Conservation (phyloP, 2,797 vertebrate genomes). For the Falco biarmicus region DNA sequence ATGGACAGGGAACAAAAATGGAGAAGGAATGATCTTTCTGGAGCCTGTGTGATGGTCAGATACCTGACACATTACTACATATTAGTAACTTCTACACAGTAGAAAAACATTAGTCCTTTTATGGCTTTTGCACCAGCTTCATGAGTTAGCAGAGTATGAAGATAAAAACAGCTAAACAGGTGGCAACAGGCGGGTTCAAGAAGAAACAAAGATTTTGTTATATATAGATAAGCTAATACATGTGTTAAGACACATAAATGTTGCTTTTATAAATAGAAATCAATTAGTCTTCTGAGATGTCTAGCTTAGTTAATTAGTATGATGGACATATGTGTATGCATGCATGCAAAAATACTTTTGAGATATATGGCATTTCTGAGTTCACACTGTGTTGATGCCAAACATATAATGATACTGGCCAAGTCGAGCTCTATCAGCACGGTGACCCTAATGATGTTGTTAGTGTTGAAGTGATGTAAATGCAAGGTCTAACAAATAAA, state of each 20-base stretch:
- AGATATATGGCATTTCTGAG: background rate
- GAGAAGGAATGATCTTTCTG: background rate
- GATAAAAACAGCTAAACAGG: background rate
- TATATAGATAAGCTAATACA: background rate
- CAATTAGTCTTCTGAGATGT: background rate
- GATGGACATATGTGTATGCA: background rate
- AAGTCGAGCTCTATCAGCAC: background rate
- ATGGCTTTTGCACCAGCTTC: background rate
- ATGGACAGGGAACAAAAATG: background rate
- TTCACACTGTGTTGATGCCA: background rate
- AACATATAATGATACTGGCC: background rate
- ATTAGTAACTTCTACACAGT: background rate
- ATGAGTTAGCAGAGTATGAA: background rate
- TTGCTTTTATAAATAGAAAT: constrained; percentile 6
- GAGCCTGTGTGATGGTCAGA: background rate
- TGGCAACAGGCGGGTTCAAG: background rate
- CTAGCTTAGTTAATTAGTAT: background rate
- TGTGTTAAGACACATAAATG: background rate
- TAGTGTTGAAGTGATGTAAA: background rate
- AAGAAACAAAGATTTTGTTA: background rate
- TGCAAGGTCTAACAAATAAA: background rate
- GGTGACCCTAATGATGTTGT: background rate
- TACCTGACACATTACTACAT: background rate
- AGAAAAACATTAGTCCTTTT: background rate
- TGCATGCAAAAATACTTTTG: background rate